phyloP scores from a whole-genome alignment of 2,888 invertebrate species.

The Luperina testacea region DNA sequence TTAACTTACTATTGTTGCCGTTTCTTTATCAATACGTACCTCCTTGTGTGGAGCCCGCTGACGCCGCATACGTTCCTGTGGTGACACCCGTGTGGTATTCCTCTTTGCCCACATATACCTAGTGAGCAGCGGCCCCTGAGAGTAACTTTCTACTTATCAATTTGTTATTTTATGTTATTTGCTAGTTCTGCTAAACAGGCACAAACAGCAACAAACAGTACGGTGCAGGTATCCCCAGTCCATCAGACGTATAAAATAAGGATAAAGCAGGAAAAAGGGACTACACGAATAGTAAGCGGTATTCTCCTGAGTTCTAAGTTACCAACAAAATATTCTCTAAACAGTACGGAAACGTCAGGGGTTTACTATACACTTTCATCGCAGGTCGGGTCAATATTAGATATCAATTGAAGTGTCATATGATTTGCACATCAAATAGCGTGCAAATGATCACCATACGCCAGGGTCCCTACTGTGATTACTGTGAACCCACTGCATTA shows the following conservation, averaged over 20 bases:
- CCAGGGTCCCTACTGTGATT: background rate
- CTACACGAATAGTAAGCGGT: background rate
- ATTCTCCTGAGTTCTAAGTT: background rate
- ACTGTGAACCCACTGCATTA: background rate
- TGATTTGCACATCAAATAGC: background rate
- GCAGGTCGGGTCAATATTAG: background rate
- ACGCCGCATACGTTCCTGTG: background rate
- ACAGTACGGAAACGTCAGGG: background rate
- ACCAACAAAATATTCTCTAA: no score
- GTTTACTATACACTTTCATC: background rate
- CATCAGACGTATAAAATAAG: background rate
- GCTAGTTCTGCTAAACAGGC: background rate
- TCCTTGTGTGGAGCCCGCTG: background rate
- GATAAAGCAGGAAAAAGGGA: background rate
- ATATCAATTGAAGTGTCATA: background rate
- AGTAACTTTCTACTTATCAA: background rate
- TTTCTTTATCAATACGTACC: no score
- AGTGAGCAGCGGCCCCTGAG: background rate
- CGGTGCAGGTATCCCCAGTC: background rate
- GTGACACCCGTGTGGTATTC: background rate
- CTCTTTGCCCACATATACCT: background rate
- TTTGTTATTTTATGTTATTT: background rate
- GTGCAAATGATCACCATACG: background rate
- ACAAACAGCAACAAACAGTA: background rate
- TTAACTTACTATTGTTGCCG: no score